Conservation (phyloP, 2,113 vertebrate species). For the Ploceus nigricollis region DNA sequence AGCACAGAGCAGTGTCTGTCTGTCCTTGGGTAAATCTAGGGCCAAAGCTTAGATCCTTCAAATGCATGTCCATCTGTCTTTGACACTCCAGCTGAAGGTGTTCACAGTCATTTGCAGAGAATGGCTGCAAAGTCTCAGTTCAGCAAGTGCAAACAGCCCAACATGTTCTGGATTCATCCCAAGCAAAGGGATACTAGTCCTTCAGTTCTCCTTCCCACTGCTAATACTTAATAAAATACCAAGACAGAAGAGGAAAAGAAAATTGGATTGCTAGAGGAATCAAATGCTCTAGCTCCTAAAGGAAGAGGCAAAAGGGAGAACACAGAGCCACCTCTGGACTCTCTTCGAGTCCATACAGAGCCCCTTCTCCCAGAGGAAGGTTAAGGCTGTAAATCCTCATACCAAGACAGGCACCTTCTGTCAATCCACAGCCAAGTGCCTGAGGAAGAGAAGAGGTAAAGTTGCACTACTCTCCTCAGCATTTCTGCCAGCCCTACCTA, state of each 20-base stretch:
- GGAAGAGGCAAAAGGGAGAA: neutral
- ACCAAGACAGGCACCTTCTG: neutral
- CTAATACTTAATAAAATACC: neutral
- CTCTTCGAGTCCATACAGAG: neutral
- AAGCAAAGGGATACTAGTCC: neutral
- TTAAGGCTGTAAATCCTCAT: neutral
- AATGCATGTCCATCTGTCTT: neutral
- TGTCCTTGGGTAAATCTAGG: neutral
- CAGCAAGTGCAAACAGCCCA: neutral
- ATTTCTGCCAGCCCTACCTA: neutral
- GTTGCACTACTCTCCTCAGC: neutral
- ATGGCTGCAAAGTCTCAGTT: neutral
- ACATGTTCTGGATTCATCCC: accelerated
- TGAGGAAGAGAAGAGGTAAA: neutral
- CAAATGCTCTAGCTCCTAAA: neutral
- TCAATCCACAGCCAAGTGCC: neutral
- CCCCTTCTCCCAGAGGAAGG: neutral
- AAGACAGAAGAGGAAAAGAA: neutral
- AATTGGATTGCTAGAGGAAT: neutral
- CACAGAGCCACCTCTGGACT: neutral
- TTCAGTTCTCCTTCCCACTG: neutral
- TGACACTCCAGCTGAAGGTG: accelerated
- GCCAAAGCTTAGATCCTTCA: neutral
- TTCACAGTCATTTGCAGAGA: neutral
- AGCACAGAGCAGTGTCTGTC: neutral